Conservation (phyloP, 2,113 vertebrate species). For the Turnix velox region DNA sequence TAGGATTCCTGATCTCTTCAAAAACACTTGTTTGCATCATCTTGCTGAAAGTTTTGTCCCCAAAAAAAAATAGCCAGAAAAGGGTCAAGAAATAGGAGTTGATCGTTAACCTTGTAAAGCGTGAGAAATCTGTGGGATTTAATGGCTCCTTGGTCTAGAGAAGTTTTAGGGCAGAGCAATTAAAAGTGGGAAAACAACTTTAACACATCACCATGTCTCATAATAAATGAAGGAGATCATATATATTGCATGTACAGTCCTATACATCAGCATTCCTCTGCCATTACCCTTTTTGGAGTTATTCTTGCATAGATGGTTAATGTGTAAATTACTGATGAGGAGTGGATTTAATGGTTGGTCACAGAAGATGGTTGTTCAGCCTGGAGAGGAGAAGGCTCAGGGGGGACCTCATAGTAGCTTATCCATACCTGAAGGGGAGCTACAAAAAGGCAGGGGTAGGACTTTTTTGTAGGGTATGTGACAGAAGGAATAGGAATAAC, state of each 20-base stretch:
- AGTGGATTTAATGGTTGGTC: background rate
- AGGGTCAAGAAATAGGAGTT: background rate
- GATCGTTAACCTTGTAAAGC: background rate
- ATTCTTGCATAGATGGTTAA: background rate
- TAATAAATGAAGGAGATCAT: background rate
- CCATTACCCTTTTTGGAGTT: background rate
- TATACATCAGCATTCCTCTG: background rate
- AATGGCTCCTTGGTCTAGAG: background rate
- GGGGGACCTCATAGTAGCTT: too few relatives aligned
- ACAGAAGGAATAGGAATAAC: too few relatives aligned
- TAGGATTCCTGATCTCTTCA: background rate
- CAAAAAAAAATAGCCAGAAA: background rate
- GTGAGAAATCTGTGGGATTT: background rate
- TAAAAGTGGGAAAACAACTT: background rate
- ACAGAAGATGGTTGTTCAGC: too few relatives aligned
- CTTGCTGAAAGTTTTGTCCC: background rate
- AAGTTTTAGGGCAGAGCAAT: background rate
- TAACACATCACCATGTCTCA: background rate
- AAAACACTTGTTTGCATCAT: background rate
- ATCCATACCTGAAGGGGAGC: too few relatives aligned
- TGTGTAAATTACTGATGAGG: background rate
- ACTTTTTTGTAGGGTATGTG: too few relatives aligned
- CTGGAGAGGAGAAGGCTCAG: too few relatives aligned
- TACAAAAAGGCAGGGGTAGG: too few relatives aligned
- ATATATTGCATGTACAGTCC: fast-evolving